Evolutionary conservation across 2,797 vertebrate genomes (phyloP), one percentile per base, ranked within the genome.

Genomic region (Karalla daura): DNA sequence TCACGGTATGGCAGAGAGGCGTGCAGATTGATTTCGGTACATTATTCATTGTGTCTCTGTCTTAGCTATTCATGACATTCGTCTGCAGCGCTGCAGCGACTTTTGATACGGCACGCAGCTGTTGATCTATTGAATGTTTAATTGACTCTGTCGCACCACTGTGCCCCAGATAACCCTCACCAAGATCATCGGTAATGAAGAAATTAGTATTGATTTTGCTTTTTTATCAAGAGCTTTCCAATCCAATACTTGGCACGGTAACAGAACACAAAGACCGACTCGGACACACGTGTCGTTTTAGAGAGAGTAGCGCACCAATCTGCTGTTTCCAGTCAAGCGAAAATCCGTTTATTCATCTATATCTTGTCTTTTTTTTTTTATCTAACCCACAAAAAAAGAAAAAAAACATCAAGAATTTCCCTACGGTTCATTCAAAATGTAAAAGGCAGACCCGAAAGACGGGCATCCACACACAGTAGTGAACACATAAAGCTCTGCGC

Each of bases 381-480:
- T 45, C 3, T 46, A 25, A 9, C 5, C 21, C 9, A 7, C 1
- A 5, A 5, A 37, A 18, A 32, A 5, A 39, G 23, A 28, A 64
- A 18, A 32, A 5, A 39, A 28, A 28, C 61, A 10, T 25, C 6
- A 11, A 35, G 13, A 21, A 20, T 5, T 14, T 30, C 4, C 15
- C 30, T 6, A 3, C 17, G 32, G 53, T 39, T 55, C 4, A 46
- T 83, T 70, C 37, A 67, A 49, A 67, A 64, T 45, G 46, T 32
- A 74, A 33, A 67, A 44, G 21, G 28, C 23, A 32, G 17, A 41
- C 24, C 49, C 35, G 8, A 17, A 39, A 70, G 9, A 45, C 2
- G 14, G 36, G n/a, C n/a, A 40, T 43, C 52, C 12, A 18, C 5
- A 44, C 49, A 32, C 18, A 8, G 39, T 17, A 24, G 23, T 14